Base-by-base conservation (phyloP, 2,113 vertebrate genomes). In the Nettapus auritus region DNA sequence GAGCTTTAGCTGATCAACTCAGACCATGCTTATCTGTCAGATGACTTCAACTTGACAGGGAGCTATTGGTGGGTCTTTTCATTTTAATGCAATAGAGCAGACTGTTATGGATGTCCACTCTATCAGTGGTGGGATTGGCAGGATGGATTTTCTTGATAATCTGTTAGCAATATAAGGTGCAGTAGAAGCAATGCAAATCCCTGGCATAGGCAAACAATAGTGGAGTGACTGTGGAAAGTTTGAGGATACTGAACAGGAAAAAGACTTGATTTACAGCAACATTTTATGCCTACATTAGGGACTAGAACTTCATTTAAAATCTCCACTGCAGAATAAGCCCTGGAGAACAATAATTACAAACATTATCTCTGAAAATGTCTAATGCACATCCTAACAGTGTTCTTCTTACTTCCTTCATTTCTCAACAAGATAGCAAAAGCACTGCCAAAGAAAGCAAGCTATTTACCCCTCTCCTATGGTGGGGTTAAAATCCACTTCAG, bases 141-240 rank as follows among this genome's bases (percentile, higher is more conserved):
- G 16, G 28, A 13, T 33, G 40, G 26, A 52, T 19, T 36, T 59
- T 57, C 80, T 62, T 5, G 0, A 3, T 67, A 0, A 0, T 56
- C 17, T 77, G 9, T 75, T 63, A 75, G 31, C 48, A 70, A 50
- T 17, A 38, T 2, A 59, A 59, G 21, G 34, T 36, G 12, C 11
- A 8, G 7, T 8, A 31, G 29, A 5, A 68, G 7, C 4, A 11
- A 25, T 73, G 29, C 22, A 75, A n/a, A 78, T 68, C 70, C 6
- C 11, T 85, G 22, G 21, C 81, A 17, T 5, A 50, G 38, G 23
- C 6, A 20, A 34, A 40, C 4, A 11, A 17, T 9, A 19, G 33
- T 11, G 34, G 50, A 75, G 29, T 21, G 48, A 18, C 14, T 38
- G 21, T 18, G 18, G 22, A 90, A 31, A 53, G 13, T 36, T 34